Evolutionary conservation across 2,888 invertebrate species (phyloP), one percentile per base, ranked within the genome.

Genomic region (Rugalucina vietnamica): DNA sequence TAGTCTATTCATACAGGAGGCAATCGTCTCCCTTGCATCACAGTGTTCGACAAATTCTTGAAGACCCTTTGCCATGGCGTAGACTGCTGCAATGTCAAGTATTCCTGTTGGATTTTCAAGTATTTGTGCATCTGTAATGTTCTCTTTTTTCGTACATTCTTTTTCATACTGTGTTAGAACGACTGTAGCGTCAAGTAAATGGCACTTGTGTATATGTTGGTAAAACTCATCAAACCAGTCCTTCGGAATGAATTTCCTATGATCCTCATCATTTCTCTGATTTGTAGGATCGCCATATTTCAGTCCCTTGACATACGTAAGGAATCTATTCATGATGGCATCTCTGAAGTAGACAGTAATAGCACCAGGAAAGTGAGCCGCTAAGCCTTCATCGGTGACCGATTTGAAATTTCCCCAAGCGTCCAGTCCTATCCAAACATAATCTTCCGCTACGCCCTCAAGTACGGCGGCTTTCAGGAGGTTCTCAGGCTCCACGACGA

Each of bases 211-310:
- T 12, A 92, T 88, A 4, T 89, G 88, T 86, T 95, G 95, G 90
- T 94, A 95, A 79, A 93, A 95, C 79, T 95, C 95, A 21, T 95
- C 94, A 81, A 94, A 95, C 95, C 95, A 95, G 12, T 91, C 91
- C 57, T 91, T 88, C 2, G 95, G 95, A 70, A 95, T 93, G 0
- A 90, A 90, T 77, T 93, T 82, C 24, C 88, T 86, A 29, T 72
- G 27, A 21, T 12, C 43, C 18, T 10, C 3, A 24, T 65, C 65
- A 54, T 54, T 54, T n/a, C 4, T 14, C n/a, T 18, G 54, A 54
- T 54, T 21, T 8, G 54, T 18, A 8, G 54, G 54, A 10, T 89
- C 87, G 32, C 50, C 72, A 54, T 88, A 87, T 0, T 43, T 82
- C 49, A 94, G 81, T 4, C 84, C 87, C 4, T 88, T 84, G 24